phyloP scores from a whole-genome alignment of 2,797 vertebrate species.

The Anableps anableps region DNA sequence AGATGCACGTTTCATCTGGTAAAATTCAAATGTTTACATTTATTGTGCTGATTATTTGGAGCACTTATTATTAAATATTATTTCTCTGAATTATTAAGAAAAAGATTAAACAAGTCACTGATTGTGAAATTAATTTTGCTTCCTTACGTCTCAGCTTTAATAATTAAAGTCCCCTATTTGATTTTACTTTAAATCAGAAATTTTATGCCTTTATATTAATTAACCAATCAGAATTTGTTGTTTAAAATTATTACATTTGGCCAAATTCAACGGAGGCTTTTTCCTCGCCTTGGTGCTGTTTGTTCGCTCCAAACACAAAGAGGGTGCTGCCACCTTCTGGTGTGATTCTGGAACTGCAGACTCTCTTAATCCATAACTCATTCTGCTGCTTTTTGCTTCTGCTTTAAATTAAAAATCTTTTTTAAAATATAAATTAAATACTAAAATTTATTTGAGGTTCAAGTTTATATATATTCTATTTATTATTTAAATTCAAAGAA shows the following conservation, averaged over 20 bases:
- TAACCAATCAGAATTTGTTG: background rate
- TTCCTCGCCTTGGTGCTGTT: background rate
- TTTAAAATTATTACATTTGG: background rate
- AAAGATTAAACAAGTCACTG: background rate
- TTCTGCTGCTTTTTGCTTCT: background rate
- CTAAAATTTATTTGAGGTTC: background rate
- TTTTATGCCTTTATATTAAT: background rate
- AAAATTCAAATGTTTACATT: too few species aligned
- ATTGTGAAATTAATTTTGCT: background rate
- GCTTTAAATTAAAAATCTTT: background rate
- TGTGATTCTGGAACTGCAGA: slow-evolving; percentile 25
- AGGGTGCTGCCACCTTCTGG: slow-evolving; percentile 75
- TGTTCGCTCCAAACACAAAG: slow-evolving; percentile 1
- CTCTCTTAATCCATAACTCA: background rate
- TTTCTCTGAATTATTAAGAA: background rate
- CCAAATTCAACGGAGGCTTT: background rate
- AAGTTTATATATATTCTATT: background rate
- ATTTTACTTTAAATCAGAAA: background rate
- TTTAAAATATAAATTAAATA: background rate
- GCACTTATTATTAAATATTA: background rate
- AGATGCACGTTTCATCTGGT: too few species aligned
- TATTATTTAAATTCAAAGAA: background rate
- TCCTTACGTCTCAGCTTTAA: background rate
- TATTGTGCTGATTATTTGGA: background rate
- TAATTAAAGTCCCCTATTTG: background rate